phyloP scores from a whole-genome alignment of 2,113 vertebrate genomes.

The Lutjanus erythropterus region DNA sequence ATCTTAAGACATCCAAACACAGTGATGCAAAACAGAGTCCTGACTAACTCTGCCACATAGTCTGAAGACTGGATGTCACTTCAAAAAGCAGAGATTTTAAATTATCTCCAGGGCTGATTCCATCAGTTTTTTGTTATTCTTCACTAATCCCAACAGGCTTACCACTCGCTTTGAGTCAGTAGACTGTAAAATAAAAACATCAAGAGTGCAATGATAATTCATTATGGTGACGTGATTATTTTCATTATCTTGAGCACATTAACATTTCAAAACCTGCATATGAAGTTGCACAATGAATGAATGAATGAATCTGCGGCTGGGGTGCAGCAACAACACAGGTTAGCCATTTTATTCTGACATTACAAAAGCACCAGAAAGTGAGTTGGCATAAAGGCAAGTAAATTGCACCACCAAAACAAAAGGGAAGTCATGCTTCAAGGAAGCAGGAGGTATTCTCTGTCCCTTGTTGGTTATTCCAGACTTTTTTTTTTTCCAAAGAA shows the following conservation, averaged over 20 bases:
- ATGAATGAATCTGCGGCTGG: constrained; percentile 24
- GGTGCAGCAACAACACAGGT: constrained; percentile 30
- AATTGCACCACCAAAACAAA: constrained; percentile 68
- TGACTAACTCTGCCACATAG: constrained; percentile 17
- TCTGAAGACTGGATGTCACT: constrained; percentile 27
- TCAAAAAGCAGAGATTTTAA: constrained; percentile 41
- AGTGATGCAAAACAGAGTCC: constrained; percentile 20
- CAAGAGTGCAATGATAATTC: constrained; percentile 3
- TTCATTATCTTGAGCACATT: constrained; percentile 8
- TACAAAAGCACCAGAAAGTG: constrained; percentile 48
- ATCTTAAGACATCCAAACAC: constrained; percentile 29
- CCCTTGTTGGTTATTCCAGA: constrained; percentile 71
- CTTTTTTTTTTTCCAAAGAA: constrained; percentile 49
- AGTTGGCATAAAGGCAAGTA: constrained; percentile 52
- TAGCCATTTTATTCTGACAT: constrained; percentile 53
- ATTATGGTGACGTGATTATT: constrained; percentile 31
- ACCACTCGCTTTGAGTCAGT: constrained; percentile 28
- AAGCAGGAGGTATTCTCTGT: constrained; percentile 67
- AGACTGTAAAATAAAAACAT: constrained; percentile 34
- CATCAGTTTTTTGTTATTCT: constrained; percentile 17
- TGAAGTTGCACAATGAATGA: constrained; percentile 19
- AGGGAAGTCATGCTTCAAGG: constrained; percentile 69
- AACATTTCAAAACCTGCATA: constrained; percentile 8
- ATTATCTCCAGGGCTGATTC: constrained; percentile 45
- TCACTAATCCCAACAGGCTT: constrained; percentile 31